Evolutionary conservation across 1,140 invertebrate species (phyloP).

Genomic region (Aphelenchoides besseyi): DNA sequence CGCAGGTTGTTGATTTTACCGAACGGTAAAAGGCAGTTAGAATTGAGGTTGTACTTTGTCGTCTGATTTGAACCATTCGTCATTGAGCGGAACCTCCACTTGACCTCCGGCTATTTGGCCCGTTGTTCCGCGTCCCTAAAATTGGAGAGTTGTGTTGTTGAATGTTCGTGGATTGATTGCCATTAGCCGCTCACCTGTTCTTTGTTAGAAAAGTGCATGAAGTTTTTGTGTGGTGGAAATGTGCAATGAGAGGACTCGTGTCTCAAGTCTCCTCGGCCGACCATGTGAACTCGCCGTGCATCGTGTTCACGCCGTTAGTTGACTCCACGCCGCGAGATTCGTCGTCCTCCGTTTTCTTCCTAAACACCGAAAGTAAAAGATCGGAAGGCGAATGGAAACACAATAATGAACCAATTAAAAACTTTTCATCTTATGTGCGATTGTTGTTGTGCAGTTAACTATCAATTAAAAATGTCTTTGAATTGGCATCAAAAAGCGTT

Average conservation of each 20-base stretch:
- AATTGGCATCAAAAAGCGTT: no score
- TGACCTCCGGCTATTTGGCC: neutral
- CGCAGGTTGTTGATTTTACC: neutral
- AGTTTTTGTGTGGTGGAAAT: neutral
- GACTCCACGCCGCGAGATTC: neutral
- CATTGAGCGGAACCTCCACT: slow-evolving; percentile 4
- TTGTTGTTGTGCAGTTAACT: neutral
- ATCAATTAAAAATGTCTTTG: no score
- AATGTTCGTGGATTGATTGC: neutral
- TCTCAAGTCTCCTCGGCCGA: neutral
- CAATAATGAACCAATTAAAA: neutral
- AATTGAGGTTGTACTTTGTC: no score
- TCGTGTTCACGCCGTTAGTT: slow-evolving; percentile 1
- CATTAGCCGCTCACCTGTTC: neutral
- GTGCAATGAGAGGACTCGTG: neutral
- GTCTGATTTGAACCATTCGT: neutral
- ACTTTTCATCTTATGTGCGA: neutral
- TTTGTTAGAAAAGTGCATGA: neutral
- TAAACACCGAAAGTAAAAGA: neutral
- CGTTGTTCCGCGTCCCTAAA: neutral
- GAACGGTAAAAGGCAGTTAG: neutral
- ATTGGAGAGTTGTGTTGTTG: neutral
- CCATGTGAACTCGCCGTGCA: slow-evolving; percentile 6
- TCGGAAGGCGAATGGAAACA: neutral
- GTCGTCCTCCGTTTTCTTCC: neutral